Evolutionary conservation across 64 coral and sea anemone species (phyloP), one percentile per base, ranked within the genome.

Genomic region (Porites lutea): DNA sequence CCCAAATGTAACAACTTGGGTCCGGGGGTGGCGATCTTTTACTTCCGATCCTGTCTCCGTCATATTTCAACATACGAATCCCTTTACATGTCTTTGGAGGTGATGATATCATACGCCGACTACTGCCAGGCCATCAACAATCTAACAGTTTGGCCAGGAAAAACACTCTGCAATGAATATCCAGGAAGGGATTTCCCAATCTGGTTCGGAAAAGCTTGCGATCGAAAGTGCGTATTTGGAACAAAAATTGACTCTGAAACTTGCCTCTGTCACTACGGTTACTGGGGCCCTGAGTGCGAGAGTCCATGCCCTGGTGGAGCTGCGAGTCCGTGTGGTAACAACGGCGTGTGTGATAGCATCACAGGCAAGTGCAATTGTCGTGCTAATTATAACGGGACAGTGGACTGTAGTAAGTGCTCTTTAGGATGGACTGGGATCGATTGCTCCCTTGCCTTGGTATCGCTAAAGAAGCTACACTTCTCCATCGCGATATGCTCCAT

Each of bases 271-370:
- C 55, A 95, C 55, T 90, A 48, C 45, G 96, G 96, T 11, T 98
- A 95, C 71, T 98, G 90, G 94, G 96, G 96, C 16, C 72, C 22
- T 0, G 87, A 98, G 16, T 98, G 96, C 9, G 67, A 87, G 48
- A 88, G 77, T 37, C 70, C 93, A 37, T 98, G 96, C 63, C 93
- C 96, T 37, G 96, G 93, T 22, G 91, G 96, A 49, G 72, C 93
- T 12, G 80, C 82, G 8, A 77, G 48, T 5, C 96, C 96, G 0
- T 98, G 96, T 93, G 76, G 93, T 78, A 87, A 98, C 43, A 94
- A 98, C 52, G 96, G 96, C 22, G 15, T 80, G 59, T 98, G 96
- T 63, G 62, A 95, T 46, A 59, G 54, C 15, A 53, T 22, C 12
- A 90, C 91, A 48, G 96, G 96, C 16, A 43, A 69, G 12, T 98